These are phyloP conservation scores for Drosophila nikananu DNA, from an alignment of 1,140 invertebrate species.

Conservation along the genomic window DNA sequence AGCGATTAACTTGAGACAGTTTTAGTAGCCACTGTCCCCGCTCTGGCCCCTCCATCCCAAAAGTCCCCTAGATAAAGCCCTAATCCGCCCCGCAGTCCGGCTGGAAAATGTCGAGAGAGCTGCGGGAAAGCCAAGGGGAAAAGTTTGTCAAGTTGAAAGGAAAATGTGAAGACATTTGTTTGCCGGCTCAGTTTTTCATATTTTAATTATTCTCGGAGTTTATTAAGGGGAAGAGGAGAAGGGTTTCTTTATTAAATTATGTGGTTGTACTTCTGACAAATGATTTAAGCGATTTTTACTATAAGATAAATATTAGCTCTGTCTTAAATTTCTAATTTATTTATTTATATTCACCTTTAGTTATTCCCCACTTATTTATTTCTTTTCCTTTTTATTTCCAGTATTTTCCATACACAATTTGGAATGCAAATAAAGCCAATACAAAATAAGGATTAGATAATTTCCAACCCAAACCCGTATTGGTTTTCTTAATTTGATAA, in stretches of 20 bases:
- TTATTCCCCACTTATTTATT: constrained; percentile 17
- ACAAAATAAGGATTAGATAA: constrained; percentile 42
- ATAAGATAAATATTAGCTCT: neutral
- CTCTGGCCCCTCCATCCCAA: neutral
- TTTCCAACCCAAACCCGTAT: constrained; percentile 25
- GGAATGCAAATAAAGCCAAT: constrained; percentile 39
- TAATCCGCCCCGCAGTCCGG: constrained; percentile 20
- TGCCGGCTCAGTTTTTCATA: constrained; percentile 36
- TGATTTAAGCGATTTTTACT: no score
- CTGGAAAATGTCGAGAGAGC: neutral
- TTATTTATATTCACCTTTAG: neutral
- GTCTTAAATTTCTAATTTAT: neutral
- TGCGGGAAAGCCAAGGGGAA: neutral
- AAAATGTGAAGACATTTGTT: constrained; percentile 36
- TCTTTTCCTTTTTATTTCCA: constrained; percentile 31
- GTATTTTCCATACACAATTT: constrained; percentile 30
- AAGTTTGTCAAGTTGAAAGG: constrained; percentile 31
- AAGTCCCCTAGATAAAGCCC: constrained; percentile 27
- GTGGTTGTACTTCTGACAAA: neutral
- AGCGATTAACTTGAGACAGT: constrained; percentile 84
- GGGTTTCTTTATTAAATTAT: neutral
- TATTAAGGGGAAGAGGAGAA: neutral
- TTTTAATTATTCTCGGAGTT: constrained; percentile 4
- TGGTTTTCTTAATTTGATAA: constrained; percentile 26
- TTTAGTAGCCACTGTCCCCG: constrained; percentile 67